These are phyloP conservation scores for Cottus gobio DNA, from an alignment of 2,113 vertebrate species.

Conservation along the genomic window DNA sequence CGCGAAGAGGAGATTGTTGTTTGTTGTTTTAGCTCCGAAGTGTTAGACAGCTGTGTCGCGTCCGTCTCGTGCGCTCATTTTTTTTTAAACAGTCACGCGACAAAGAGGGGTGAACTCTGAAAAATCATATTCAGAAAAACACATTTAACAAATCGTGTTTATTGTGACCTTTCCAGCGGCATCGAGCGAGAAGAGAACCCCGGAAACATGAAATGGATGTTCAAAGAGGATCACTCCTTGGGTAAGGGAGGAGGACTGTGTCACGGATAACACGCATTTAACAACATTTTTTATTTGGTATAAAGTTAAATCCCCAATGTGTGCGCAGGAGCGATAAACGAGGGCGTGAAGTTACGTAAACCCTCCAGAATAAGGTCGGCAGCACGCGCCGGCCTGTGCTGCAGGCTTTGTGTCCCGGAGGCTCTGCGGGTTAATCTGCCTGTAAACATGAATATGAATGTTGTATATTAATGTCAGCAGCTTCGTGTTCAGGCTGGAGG, in stretches of 20 bases:
- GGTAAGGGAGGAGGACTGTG: constrained; percentile 81
- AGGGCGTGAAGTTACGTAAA: rapidly evolving
- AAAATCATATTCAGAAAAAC: background rate
- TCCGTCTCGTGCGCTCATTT: background rate
- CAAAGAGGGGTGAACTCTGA: background rate
- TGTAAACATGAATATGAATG: background rate
- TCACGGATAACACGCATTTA: background rate
- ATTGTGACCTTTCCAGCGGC: background rate
- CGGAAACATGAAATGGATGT: constrained; percentile 96
- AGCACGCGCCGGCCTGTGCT: constrained; percentile 10
- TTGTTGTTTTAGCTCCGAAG: constrained; percentile 43
- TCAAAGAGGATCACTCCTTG: constrained; percentile 97
- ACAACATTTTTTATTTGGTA: too few species aligned
- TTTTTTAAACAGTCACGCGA: background rate
- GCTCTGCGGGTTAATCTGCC: background rate
- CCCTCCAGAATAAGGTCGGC: rapidly evolving
- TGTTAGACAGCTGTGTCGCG: background rate
- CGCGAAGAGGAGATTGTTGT: constrained; percentile 17
- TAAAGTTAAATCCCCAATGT: rapidly evolving
- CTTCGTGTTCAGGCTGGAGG: background rate
- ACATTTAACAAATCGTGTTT: background rate
- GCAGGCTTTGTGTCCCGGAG: constrained; percentile 27
- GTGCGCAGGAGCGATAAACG: rapidly evolving
- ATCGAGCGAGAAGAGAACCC: constrained; percentile 36
- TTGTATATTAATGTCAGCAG: background rate